Evolutionary conservation across 2,797 vertebrate species (phyloP).

Genomic region (Onychomys leucogaster): DNA sequence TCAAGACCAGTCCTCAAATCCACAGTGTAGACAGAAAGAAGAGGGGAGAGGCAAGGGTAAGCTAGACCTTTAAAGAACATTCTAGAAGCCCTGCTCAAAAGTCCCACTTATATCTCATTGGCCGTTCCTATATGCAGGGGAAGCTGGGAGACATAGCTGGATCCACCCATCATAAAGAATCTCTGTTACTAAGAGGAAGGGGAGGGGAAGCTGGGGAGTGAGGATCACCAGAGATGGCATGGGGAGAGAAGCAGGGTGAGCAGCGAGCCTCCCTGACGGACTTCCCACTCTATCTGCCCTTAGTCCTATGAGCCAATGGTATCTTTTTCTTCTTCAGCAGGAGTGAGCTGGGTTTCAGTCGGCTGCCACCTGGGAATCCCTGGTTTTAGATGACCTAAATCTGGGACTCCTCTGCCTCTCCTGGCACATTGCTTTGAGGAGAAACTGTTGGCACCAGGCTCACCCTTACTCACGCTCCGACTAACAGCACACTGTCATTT

Average conservation of each 20-base stretch:
- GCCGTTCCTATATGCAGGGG: not conserved
- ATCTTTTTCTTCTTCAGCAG: not conserved
- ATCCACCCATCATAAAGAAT: not conserved
- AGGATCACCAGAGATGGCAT: not conserved
- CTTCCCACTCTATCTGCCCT: no score
- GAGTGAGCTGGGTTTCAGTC: not conserved
- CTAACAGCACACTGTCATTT: constrained; percentile 70
- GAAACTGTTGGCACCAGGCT: not conserved
- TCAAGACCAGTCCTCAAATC: not conserved
- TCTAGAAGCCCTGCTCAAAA: not conserved
- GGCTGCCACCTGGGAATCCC: not conserved
- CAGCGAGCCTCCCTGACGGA: no score
- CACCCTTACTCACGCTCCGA: constrained; percentile 60
- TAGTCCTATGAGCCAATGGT: not conserved
- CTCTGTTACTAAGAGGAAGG: not conserved
- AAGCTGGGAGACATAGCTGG: not conserved
- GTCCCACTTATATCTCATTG: not conserved
- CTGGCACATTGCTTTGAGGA: not conserved
- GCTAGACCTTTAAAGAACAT: not conserved
- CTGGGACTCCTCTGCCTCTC: not conserved
- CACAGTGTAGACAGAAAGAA: not conserved
- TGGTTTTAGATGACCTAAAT: no score
- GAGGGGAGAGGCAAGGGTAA: not conserved
- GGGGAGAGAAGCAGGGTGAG: not conserved
- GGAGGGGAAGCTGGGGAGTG: not conserved